Conservation (phyloP, 2,797 vertebrate genomes). For the Tapera naevia region DNA sequence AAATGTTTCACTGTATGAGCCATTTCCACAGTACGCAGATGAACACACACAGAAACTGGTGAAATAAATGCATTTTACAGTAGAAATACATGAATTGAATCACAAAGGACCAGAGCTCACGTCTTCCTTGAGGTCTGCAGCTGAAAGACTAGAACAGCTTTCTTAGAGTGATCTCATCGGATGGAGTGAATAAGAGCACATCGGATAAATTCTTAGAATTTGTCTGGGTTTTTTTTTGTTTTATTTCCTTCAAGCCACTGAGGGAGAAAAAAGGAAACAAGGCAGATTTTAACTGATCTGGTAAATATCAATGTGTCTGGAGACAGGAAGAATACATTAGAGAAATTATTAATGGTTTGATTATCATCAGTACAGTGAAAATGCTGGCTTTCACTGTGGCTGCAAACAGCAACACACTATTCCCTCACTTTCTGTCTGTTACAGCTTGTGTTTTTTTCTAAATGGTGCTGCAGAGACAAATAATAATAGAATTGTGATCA, state of each 20-base stretch:
- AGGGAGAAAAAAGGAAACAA: background rate
- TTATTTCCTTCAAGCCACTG: background rate
- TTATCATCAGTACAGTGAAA: background rate
- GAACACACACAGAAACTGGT: background rate
- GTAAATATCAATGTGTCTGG: background rate
- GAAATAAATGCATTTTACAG: background rate
- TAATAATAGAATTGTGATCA: background rate
- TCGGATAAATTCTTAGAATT: background rate
- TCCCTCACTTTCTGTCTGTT: background rate
- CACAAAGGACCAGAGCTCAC: background rate
- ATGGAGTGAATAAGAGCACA: background rate
- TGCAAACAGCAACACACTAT: background rate
- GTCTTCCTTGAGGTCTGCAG: background rate
- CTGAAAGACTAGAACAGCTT: background rate
- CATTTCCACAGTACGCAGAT: background rate
- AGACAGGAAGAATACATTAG: background rate
- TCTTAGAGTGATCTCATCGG: background rate
- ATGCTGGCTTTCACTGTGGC: background rate
- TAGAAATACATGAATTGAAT: background rate
- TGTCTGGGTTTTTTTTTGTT: background rate
- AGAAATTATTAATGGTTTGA: constrained; percentile 11
- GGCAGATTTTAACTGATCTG: constrained; percentile 21
- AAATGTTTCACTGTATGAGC: background rate
- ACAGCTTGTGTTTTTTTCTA: background rate
- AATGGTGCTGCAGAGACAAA: background rate